These are phyloP conservation scores for Liparis tanakae DNA, from an alignment of 2,797 vertebrate genomes.

Conservation along the genomic window DNA sequence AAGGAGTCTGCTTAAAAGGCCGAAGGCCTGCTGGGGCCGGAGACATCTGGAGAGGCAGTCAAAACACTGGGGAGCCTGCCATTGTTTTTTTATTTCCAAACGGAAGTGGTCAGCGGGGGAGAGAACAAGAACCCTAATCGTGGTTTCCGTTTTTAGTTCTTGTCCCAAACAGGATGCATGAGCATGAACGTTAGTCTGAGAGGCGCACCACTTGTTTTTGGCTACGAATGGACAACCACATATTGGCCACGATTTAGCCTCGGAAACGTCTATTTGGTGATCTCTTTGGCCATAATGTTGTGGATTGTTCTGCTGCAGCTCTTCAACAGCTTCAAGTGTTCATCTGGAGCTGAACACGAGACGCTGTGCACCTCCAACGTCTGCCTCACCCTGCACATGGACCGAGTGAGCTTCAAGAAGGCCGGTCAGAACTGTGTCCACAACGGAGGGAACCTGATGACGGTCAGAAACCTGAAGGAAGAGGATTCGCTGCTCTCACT, in stretches of 20 bases:
- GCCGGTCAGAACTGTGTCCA: conserved; percentile 63
- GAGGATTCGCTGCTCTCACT: conserved; percentile 56
- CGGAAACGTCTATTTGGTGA: conserved; percentile 15
- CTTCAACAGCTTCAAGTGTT: conserved; percentile 21
- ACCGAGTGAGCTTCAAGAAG: conserved; percentile 45
- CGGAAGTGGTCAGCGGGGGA: conserved; percentile 67
- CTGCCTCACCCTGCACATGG: conserved; percentile 76
- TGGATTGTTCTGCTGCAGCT: conserved; percentile 67
- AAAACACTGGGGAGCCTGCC: conserved; percentile 69
- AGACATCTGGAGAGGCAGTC: conserved; percentile 79
- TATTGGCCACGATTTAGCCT: conserved; percentile 29
- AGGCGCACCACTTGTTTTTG: conserved; percentile 39
- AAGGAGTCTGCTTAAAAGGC: conserved; percentile 42
- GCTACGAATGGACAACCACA: conserved; percentile 41
- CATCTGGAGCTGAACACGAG: conserved; percentile 35
- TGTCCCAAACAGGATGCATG: conserved; percentile 77
- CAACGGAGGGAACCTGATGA: conserved; percentile 79
- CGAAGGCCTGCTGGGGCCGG: conserved; percentile 47
- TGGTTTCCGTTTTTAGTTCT: conserved; percentile 74
- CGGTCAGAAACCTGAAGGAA: conserved; percentile 68
- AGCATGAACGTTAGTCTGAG: conserved; percentile 52
- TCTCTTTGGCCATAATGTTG: conserved; percentile 59
- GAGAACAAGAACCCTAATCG: conserved; percentile 61
- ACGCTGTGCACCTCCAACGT: conserved; percentile 67
- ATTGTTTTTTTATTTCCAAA: conserved; percentile 74